These are phyloP conservation scores for Batillaria attramentaria DNA, from an alignment of 1,140 invertebrate genomes.

Conservation along the genomic window DNA sequence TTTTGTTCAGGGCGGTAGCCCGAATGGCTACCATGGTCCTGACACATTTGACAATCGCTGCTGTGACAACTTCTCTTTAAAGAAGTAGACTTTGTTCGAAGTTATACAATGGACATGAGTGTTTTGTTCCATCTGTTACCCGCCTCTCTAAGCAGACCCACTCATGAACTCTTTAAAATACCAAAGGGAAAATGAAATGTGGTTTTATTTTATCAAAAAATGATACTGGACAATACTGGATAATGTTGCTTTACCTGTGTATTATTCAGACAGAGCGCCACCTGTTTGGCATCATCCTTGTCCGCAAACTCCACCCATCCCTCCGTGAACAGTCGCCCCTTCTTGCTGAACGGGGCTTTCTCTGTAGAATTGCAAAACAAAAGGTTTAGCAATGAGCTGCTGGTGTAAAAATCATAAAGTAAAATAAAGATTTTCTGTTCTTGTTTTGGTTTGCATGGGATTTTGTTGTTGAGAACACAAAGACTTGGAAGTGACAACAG, in stretches of 20 bases:
- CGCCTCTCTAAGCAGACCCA: too few species aligned
- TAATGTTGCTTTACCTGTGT: constrained; percentile 91
- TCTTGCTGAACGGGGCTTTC: constrained; percentile 65
- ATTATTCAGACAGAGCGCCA: constrained; percentile 87
- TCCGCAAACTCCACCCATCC: constrained; percentile 97
- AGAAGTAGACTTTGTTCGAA: too few species aligned
- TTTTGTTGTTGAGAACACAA: background rate
- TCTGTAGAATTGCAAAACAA: constrained; percentile 50
- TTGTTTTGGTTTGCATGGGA: background rate
- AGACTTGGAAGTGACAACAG: background rate
- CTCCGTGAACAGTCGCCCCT: constrained; percentile 63
- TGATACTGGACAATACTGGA: constrained; percentile 66
- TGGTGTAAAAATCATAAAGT: background rate
- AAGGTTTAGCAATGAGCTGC: background rate
- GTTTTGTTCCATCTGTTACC: too few species aligned
- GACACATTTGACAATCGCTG: too few species aligned
- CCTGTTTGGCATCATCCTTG: constrained; percentile 89
- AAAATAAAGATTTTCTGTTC: background rate
- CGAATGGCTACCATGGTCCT: too few species aligned
- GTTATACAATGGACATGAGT: too few species aligned
- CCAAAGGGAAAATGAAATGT: too few species aligned
- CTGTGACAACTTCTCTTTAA: too few species aligned
- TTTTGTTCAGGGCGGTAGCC: too few species aligned
- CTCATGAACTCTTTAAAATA: too few species aligned
- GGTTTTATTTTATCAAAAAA: too few species aligned